A percentile compares a stretch with the other conserved stretches of the same genome.
Evolutionary conservation across 2,797 vertebrate species (phyloP).

Genomic region (Alectoris magna): DNA sequence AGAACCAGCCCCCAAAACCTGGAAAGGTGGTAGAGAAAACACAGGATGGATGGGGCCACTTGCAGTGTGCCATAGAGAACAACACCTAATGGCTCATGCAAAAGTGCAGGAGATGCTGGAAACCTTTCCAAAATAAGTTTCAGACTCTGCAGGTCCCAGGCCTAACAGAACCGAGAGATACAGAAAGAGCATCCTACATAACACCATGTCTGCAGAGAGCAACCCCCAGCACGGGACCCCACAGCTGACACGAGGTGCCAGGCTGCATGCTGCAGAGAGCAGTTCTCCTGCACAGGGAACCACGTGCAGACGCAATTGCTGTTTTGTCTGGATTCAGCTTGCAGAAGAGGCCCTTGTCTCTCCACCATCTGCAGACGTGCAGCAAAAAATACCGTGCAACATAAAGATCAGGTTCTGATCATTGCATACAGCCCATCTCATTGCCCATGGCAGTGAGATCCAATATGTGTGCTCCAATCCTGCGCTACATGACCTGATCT

Average conservation of each 20-base stretch:
- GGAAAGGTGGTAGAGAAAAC: not conserved
- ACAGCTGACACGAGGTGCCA: not conserved
- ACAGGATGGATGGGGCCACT: not conserved
- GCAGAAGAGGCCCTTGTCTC: not conserved
- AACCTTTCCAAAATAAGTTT: not conserved
- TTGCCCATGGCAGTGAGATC: not conserved
- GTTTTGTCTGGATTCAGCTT: not conserved
- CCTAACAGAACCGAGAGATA: not conserved
- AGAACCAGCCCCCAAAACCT: not conserved
- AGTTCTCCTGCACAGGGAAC: not conserved
- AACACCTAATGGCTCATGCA: not conserved
- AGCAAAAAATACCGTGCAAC: not conserved
- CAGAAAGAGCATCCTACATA: not conserved
- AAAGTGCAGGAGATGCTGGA: not conserved
- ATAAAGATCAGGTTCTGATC: not conserved
- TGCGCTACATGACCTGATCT: not conserved
- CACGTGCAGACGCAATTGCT: not conserved
- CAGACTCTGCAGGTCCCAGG: not conserved
- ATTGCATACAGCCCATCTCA: accelerated
- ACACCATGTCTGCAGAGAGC: not conserved
- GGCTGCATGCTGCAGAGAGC: not conserved
- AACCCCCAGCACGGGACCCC: not conserved
- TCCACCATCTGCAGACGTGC: not conserved
- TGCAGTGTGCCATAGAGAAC: not conserved
- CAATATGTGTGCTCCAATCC: not conserved